Evolutionary conservation across 1,140 invertebrate species (phyloP).

Genomic region (Anadara kagoshimensis): DNA sequence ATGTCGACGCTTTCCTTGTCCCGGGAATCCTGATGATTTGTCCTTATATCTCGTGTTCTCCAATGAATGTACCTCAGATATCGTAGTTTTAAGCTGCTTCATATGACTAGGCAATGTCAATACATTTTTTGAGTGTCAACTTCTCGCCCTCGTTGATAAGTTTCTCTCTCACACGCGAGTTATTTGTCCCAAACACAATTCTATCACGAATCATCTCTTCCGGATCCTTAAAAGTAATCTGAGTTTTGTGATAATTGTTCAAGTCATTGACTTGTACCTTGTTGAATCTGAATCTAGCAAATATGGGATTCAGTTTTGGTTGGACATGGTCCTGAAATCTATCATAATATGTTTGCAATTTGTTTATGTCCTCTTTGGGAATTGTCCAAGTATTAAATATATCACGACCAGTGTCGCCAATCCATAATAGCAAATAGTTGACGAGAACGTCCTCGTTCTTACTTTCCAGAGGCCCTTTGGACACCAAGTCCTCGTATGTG

Average conservation of each 20-base stretch:
- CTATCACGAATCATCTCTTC: conserved; percentile 13
- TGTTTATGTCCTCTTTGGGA: conserved; percentile 9
- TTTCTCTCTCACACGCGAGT: too few relatives aligned
- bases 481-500: conserved; percentile 34
- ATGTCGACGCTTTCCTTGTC: too few relatives aligned
- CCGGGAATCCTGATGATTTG: conserved; percentile 2
- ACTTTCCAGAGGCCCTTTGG: conserved; percentile 30
- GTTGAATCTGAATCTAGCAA: conserved; percentile 28
- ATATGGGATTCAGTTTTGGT: conserved; percentile 29
- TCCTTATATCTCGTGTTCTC: conserved; percentile 3
- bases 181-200: too few relatives aligned
- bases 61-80: conserved; percentile 3
- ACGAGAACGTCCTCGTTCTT: conserved; percentile 29
- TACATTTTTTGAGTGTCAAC: too few relatives aligned
- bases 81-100: background rate
- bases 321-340: conserved; percentile 25
- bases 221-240: conserved; percentile 4
- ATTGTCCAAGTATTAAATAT: conserved; percentile 30
- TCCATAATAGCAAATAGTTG: conserved; percentile 36
- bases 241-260: too few relatives aligned
- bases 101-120: conserved; percentile 8
- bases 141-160: too few relatives aligned
- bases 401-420: conserved; percentile 31
- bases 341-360: conserved; percentile 18
- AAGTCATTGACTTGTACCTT: conserved; percentile 4